Evolutionary conservation across 2,113 vertebrate genomes (phyloP).

Genomic region (Myodes glareolus): DNA sequence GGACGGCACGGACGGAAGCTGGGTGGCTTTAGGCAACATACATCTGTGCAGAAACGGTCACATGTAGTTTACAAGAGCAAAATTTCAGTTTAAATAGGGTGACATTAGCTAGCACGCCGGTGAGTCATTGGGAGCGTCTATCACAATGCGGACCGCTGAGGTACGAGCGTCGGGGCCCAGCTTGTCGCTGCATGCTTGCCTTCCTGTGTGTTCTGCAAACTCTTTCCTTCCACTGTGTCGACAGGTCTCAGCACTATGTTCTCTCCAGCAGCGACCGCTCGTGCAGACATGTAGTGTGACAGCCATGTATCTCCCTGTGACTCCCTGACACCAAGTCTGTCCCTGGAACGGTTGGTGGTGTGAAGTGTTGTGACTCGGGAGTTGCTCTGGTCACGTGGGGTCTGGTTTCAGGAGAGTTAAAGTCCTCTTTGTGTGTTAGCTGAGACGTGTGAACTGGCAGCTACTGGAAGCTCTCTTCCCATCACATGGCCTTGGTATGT

Average conservation of each 20-base stretch:
- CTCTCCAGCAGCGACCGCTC: background rate
- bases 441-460: no score
- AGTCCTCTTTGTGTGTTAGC: background rate
- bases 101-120: background rate
- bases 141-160: rapidly evolving
- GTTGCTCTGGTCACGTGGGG: background rate
- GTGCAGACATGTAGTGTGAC: background rate
- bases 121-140: background rate
- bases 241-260: background rate
- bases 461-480: background rate
- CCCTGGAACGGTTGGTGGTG: background rate
- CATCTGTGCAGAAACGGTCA: background rate
- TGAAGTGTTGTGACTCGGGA: background rate
- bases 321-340: background rate
- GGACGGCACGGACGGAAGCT: background rate
- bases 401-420: background rate
- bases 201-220: background rate
- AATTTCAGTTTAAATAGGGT: background rate
- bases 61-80: background rate
- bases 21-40: background rate
- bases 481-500: background rate
- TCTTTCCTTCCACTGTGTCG: background rate
- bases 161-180: background rate
- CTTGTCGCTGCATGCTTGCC: background rate
- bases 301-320: background rate